A percentile compares a stretch with the other conserved stretches of the same genome.
Evolutionary conservation across 1,140 invertebrate genomes (phyloP).

Genomic region (Andricus grossulariae): DNA sequence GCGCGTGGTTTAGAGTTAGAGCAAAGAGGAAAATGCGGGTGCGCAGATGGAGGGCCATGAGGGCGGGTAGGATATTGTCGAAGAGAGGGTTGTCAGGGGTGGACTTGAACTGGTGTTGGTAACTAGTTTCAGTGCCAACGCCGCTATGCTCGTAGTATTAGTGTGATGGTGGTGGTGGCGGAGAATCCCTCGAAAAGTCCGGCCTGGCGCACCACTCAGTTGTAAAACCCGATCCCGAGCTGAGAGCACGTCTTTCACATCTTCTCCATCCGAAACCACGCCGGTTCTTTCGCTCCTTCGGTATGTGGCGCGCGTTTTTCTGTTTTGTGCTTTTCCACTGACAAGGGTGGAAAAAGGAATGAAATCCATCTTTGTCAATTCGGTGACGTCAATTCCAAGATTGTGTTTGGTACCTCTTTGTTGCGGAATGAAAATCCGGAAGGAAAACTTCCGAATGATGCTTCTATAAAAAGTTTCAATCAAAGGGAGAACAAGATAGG

Average conservation of each 20-base stretch:
- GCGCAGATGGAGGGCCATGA: constrained; percentile 46
- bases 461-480: too few relatives aligned
- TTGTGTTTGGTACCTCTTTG: background rate
- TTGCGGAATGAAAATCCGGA: background rate
- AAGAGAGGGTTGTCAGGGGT: constrained; percentile 47
- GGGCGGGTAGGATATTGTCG: constrained; percentile 43
- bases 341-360: background rate
- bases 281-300: background rate
- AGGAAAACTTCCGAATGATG: background rate
- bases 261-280: constrained; percentile 5
- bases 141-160: constrained; percentile 49
- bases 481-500: too few relatives aligned
- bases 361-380: constrained; percentile 7
- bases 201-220: constrained; percentile 59
- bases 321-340: background rate
- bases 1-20: constrained; percentile 34
- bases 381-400: background rate
- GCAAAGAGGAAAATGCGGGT: constrained; percentile 35
- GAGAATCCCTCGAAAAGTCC: constrained; percentile 63
- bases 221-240: constrained; percentile 61
- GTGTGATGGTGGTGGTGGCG: constrained; percentile 42
- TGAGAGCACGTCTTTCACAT: constrained; percentile 45
- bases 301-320: background rate
- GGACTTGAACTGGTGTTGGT: constrained; percentile 45
- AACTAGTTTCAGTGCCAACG: constrained; percentile 45